phyloP scores from a whole-genome alignment of 2,113 vertebrate species.

The Colistium nudipinnis region DNA sequence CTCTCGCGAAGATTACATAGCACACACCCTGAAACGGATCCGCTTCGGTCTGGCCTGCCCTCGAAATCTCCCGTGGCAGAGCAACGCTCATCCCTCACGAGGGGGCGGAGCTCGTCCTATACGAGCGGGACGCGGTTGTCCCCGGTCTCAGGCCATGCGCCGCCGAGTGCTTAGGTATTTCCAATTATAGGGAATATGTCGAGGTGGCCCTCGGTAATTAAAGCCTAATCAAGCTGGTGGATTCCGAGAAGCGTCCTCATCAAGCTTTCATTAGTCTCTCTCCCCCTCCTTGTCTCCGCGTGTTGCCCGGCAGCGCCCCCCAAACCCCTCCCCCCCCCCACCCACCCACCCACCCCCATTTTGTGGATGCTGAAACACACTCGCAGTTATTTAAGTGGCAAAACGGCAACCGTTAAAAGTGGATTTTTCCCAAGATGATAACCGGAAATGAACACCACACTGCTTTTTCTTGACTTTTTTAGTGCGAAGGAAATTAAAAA shows the following conservation, averaged over 20 bases:
- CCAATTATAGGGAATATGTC: slow-evolving; percentile 81
- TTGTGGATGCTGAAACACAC: neutral
- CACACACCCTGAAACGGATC: neutral
- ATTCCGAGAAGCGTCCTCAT: slow-evolving; percentile 78
- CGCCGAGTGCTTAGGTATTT: slow-evolving; percentile 74
- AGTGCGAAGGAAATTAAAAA: neutral
- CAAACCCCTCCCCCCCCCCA: slow-evolving; percentile 25
- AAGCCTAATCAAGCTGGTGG: slow-evolving; percentile 76
- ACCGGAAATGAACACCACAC: too few species aligned
- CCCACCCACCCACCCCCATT: neutral
- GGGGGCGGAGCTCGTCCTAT: neutral
- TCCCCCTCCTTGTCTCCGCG: slow-evolving; percentile 64
- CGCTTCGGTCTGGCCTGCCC: neutral
- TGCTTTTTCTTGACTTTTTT: too few species aligned
- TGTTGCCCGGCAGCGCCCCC: slow-evolving; percentile 55
- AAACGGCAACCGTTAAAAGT: too few species aligned
- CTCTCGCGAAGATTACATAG: neutral
- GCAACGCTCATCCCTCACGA: neutral
- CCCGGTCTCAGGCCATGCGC: slow-evolving; percentile 55
- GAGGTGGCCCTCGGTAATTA: slow-evolving; percentile 77
- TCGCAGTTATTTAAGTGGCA: neutral
- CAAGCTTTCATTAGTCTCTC: slow-evolving; percentile 73
- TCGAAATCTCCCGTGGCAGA: neutral
- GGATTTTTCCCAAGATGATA: too few species aligned
- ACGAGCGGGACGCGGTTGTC: slow-evolving; percentile 25